phyloP scores from a whole-genome alignment of 2,113 vertebrate genomes.

The Gulo gulo region DNA sequence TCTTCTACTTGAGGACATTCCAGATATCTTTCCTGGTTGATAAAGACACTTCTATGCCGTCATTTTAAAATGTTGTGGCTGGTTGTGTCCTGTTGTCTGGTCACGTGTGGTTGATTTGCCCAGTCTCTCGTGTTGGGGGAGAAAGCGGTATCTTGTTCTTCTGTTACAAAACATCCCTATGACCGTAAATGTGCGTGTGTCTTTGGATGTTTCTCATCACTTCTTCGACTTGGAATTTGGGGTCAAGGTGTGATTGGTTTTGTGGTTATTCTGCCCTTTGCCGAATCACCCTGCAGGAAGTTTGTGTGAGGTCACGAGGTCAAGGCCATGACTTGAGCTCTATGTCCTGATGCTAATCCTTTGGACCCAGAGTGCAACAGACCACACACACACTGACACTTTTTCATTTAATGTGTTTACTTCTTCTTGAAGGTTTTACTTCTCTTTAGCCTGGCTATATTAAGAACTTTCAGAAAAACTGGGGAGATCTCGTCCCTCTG shows the following conservation, averaged over 20 bases:
- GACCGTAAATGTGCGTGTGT: neutral
- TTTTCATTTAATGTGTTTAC: neutral
- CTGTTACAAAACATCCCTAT: neutral
- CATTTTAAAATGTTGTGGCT: neutral
- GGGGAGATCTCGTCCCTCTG: neutral
- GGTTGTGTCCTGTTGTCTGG: neutral
- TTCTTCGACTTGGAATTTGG: neutral
- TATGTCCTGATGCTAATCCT: neutral
- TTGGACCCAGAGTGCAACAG: no score
- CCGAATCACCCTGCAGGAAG: neutral
- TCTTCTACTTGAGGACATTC: neutral
- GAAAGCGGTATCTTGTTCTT: neutral
- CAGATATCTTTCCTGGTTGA: neutral
- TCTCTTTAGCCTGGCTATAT: neutral
- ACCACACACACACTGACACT: neutral
- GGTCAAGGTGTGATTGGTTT: neutral
- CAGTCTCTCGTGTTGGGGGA: neutral
- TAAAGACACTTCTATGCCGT: neutral
- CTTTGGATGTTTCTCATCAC: neutral
- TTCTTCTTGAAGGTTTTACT: neutral
- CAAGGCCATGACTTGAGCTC: neutral
- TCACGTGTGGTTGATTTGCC: neutral
- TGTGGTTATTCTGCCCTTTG: neutral
- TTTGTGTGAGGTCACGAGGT: neutral
- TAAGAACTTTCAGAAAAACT: neutral